Evolutionary conservation across 2,113 vertebrate genomes (phyloP).

Genomic region (Chiloscyllium plagiosum): DNA sequence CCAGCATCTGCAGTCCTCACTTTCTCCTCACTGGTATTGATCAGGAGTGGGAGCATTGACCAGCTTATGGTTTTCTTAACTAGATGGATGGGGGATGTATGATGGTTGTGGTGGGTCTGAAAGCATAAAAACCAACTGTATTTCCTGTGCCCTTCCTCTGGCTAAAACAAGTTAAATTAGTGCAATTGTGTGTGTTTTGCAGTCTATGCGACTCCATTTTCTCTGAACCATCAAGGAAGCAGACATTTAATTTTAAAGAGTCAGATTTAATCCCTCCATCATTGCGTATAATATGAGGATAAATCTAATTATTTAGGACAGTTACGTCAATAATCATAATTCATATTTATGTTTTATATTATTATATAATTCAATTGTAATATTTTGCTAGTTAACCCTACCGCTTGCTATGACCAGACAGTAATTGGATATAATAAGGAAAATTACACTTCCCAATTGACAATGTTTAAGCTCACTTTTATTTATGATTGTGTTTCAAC

Average conservation of each 20-base stretch:
- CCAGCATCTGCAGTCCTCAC: too few species aligned
- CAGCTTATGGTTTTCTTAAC: background rate
- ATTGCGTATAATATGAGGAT: background rate
- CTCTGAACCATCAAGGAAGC: background rate
- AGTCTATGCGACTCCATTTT: background rate
- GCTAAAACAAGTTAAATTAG: background rate
- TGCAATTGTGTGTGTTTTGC: background rate
- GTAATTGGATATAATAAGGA: background rate
- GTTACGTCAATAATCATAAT: background rate
- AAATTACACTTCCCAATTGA: background rate
- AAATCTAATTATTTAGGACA: background rate
- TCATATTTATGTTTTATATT: constrained; percentile 1
- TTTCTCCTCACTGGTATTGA: too few species aligned
- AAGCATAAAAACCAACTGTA: background rate
- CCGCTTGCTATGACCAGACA: background rate
- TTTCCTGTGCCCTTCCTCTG: background rate
- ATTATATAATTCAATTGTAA: background rate
- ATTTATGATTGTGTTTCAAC: constrained; percentile 8
- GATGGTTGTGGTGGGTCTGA: background rate
- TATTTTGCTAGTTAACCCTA: background rate
- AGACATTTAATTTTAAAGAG: background rate
- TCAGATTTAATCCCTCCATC: background rate
- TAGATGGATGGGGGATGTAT: background rate
- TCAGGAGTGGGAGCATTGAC: background rate
- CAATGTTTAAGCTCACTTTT: background rate